Conservation (phyloP, 2,797 vertebrate species). For the Crypturellus tataupa region DNA sequence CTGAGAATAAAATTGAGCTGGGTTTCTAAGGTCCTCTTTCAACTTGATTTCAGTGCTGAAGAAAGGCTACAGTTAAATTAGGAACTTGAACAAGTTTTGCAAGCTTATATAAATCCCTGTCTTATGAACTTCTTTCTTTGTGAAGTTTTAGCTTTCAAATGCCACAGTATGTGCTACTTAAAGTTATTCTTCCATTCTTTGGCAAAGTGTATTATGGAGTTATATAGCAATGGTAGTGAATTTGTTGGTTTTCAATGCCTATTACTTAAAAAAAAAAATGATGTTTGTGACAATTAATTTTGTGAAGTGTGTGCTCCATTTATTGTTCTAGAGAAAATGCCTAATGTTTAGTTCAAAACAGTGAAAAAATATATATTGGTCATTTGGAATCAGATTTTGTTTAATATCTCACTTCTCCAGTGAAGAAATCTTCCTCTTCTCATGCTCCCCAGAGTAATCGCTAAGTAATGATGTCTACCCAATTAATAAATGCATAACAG, state of each 20-base stretch:
- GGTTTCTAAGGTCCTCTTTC: constrained; percentile 65
- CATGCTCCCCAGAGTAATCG: not conserved
- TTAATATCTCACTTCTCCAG: not conserved
- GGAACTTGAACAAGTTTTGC: constrained; percentile 47
- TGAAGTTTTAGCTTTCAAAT: constrained; percentile 37
- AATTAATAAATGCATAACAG: not conserved
- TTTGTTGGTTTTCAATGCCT: not conserved
- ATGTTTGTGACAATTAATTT: not conserved
- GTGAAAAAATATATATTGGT: not conserved
- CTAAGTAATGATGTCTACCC: not conserved
- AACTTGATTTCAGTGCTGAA: constrained; percentile 52
- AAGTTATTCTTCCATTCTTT: constrained; percentile 4
- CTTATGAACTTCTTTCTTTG: not conserved
- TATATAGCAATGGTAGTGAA: not conserved
- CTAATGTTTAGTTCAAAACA: not conserved
- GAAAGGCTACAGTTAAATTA: constrained; percentile 62
- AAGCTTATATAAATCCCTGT: constrained; percentile 49
- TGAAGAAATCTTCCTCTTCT: not conserved
- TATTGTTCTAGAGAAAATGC: not conserved
- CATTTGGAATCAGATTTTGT: not conserved
- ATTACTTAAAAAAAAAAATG: not conserved
- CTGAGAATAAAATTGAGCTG: constrained; percentile 50
- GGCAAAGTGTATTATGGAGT: not conserved
- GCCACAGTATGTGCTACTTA: not conserved
- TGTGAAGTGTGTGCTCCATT: not conserved